Conservation (phyloP, 2,888 invertebrate genomes). For the Agelastica alni region DNA sequence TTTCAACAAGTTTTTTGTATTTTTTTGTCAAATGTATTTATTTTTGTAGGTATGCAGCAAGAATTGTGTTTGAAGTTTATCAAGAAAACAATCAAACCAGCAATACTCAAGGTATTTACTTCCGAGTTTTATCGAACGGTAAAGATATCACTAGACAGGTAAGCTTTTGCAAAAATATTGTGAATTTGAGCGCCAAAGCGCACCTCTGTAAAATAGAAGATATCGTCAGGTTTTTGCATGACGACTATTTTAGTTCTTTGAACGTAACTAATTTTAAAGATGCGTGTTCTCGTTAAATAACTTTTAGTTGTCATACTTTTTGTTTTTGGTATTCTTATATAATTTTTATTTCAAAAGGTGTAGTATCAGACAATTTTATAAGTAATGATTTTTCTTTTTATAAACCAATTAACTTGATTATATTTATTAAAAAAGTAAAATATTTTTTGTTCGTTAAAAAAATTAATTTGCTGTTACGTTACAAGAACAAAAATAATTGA, state of each 20-base stretch:
- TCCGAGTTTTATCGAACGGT: constrained; percentile 84
- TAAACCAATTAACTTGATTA: too few relatives aligned
- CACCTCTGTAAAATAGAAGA: constrained; percentile 83
- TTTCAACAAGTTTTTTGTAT: too few relatives aligned
- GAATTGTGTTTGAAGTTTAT: constrained; percentile 88
- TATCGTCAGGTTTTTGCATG: constrained; percentile 84
- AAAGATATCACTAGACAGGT: constrained; percentile 81
- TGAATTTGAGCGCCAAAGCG: constrained; percentile 59
- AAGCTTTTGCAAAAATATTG: constrained; percentile 75
- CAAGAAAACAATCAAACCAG: constrained; percentile 60
- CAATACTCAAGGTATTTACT: constrained; percentile 71
- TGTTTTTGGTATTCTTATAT: too few relatives aligned
- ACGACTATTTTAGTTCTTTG: constrained; percentile 80
- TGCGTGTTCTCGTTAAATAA: constrained; percentile 61
- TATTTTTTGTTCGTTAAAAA: too few relatives aligned
- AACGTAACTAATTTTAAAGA: constrained; percentile 90
- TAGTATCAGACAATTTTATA: too few relatives aligned
- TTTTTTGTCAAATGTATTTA: too few relatives aligned
- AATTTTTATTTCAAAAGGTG: too few relatives aligned
- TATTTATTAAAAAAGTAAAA: too few relatives aligned
- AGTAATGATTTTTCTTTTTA: too few relatives aligned
- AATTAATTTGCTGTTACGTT: too few relatives aligned
- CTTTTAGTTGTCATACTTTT: not conserved
- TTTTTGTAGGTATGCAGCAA: constrained; percentile 86
- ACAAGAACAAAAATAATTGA: too few relatives aligned